Base-by-base conservation (phyloP, 35 echinoderm and acorn worm species). In the Apostichopus parvimensis region DNA sequence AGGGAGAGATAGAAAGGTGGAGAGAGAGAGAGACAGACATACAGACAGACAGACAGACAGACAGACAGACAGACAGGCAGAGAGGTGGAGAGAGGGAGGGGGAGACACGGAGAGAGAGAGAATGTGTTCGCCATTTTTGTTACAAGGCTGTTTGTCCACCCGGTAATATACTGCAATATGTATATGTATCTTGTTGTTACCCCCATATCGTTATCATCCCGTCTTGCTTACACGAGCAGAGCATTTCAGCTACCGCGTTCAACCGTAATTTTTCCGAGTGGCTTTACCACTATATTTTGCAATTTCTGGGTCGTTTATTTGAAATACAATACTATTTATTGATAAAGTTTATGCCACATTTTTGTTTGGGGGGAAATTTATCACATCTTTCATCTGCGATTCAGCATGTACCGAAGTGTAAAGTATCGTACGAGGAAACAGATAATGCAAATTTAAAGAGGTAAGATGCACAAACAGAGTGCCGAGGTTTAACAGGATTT, bases 251-350 rank as follows among this genome's bases (percentile, higher is more conserved):
- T 75, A 75, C 14, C n/a, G 14, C 71, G 17, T 75, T 45, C 71
- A 18, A 75, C 71, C 71, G 71, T 75, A 22, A 18, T 75, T 7
- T n/a, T 7, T 75, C 71, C 71, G 14, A 18, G 1, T 18, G 21
- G 21, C 20, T n/a, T 75, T 75, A 75, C 15, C 71, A 22, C n/a
- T 75, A 75, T 75, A 75, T 75, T 75, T 75, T 75, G 17, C 14
- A 75, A 75, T 75, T 75, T n/a, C 12, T 75, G n/a, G 71, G 71
- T 75, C 71, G 71, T 75, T 75, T 75, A 75, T 75, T 75, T 75
- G 71, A 75, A 75, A 75, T 75, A 75, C 71, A 75, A 75, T 75
- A 75, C 71, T 75, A n/a, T 75, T 75, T 75, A 18, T 75, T 22
- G 71, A 75, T 75, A 75, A 75, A 75, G 71, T 75, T 75, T 18